Evolutionary conservation across 2,888 invertebrate genomes (phyloP).

Genomic region (Muschampia staudingeri): DNA sequence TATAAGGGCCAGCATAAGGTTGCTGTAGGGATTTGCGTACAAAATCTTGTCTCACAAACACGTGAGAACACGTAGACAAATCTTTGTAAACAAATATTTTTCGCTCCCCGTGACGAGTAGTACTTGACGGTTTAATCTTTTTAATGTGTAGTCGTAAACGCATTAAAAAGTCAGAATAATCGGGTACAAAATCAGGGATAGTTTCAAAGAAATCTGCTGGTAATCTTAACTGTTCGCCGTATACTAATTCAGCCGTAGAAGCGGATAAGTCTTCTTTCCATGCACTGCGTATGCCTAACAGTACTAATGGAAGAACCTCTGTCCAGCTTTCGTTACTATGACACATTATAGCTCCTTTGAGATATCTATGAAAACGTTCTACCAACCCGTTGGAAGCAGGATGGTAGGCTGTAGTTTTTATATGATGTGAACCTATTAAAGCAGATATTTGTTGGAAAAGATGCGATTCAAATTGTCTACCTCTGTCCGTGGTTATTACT

Average conservation of each 20-base stretch:
- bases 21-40: no score
- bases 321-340: conserved; percentile 12
- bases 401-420: not conserved
- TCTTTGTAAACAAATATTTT: no score
- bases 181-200: no score
- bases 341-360: conserved; percentile 31
- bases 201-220: conserved; percentile 1
- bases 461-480: conserved; percentile 68
- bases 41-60: no score
- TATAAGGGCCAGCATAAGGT: no score
- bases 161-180: no score
- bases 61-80: no score
- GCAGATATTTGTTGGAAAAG: conserved; percentile 17
- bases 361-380: conserved; percentile 38
- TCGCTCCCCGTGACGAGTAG: no score
- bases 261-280: conserved; percentile 54
- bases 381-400: conserved; percentile 2
- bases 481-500: conserved; percentile 65
- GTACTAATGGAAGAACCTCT: conserved; percentile 27
- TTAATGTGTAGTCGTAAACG: no score
- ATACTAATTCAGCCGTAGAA: conserved; percentile 2
- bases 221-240: conserved; percentile 5
- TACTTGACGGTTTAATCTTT: no score
- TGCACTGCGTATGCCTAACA: conserved; percentile 42
- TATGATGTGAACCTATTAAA: not conserved